Percentiles rank a stretch among this genome's conserved stretches.
Evolutionary conservation across 2,113 vertebrate genomes (phyloP).

Genomic region (Patagioenas fasciata): DNA sequence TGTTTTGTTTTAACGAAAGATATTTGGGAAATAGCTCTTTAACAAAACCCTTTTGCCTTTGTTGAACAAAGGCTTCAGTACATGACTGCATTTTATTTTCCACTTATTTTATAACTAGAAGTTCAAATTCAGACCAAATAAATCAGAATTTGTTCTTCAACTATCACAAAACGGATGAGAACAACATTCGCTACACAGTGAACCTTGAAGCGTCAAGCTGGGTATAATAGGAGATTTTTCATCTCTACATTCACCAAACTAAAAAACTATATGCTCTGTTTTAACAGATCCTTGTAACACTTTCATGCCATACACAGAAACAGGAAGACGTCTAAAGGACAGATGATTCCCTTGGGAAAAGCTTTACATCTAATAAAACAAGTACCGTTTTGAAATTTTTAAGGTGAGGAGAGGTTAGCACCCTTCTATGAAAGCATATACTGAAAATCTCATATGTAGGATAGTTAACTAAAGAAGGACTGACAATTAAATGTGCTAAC

Average conservation of each 20-base stretch:
- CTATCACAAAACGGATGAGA: neutral
- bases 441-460: neutral
- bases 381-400: neutral
- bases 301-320: neutral
- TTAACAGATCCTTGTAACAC: neutral
- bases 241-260: neutral
- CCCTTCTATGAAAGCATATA: neutral
- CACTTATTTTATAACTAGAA: neutral
- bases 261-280: neutral
- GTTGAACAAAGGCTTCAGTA: neutral
- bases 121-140: neutral
- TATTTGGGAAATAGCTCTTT: neutral
- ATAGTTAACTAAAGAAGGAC: neutral
- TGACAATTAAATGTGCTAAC: neutral
- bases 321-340: neutral
- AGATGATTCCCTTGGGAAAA: neutral
- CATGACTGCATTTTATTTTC: neutral
- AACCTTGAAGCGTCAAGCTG: neutral
- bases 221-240: neutral
- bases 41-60: rapidly evolving
- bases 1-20: neutral
- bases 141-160: constrained; percentile 2
- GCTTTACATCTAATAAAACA: neutral
- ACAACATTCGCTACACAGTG: neutral
- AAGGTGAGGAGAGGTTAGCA: neutral